Conservation (phyloP, 2,888 invertebrate species). For the Sabellastarte sp. region DNA sequence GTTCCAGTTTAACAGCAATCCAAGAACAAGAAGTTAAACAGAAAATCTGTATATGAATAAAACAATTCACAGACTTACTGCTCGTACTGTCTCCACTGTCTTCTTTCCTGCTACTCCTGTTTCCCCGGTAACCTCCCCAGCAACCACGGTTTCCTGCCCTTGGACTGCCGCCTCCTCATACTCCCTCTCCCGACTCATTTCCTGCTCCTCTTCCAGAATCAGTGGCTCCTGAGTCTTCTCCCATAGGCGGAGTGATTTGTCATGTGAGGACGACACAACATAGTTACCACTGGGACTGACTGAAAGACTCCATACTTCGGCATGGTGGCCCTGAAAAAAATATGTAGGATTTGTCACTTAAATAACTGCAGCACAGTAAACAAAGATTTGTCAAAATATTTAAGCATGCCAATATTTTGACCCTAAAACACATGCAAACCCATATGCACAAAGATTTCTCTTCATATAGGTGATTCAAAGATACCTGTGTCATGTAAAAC, state of each 20-base stretch:
- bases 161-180: constrained; percentile 60
- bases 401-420: too few species aligned
- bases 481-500: too few species aligned
- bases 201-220: constrained; percentile 87
- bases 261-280: constrained; percentile 78
- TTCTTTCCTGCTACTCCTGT: constrained; percentile 83
- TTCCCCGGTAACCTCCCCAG: constrained; percentile 69
- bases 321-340: constrained; percentile 72
- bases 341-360: too few species aligned
- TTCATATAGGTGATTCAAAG: too few species aligned
- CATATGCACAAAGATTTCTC: too few species aligned
- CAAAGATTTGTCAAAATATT: too few species aligned
- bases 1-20: too few species aligned
- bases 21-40: too few species aligned
- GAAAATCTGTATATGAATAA: too few species aligned
- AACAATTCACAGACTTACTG: too few species aligned
- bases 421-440: too few species aligned
- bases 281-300: constrained; percentile 80
- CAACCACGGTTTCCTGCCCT: constrained; percentile 59
- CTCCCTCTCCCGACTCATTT: constrained; percentile 70
- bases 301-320: constrained; percentile 73
- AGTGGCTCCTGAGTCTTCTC: constrained; percentile 84
- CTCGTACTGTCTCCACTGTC: constrained; percentile 82
- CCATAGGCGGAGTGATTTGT: constrained; percentile 82
- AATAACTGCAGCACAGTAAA: too few species aligned